Base-by-base conservation (phyloP, 2,113 vertebrate species). In the Triplophysa rosa region DNA sequence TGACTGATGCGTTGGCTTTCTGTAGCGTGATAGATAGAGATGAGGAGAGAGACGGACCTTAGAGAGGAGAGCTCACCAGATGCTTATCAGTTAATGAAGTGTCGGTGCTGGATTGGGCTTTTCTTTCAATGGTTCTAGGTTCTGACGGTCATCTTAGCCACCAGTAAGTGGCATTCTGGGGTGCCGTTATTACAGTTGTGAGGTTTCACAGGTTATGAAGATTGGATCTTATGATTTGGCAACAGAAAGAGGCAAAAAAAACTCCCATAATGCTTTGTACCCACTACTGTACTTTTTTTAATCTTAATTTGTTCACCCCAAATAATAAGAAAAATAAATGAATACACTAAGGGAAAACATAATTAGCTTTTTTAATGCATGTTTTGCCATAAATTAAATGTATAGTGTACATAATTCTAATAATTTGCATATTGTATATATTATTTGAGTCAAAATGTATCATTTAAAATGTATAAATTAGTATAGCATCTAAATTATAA, bases 51-150 rank as follows among this genome's bases (percentile, higher is more conserved):
- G 79, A 79, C 82, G 84, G 84, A 85, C 79, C 84, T 75, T 86
- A 83, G 79, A 72, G 73, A 76, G 83, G 77, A 87, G 76, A 80
- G 70, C 70, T 81, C 16, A 67, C 58, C 79, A 91, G 90, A 92
- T 93, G 84, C 85, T 72, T 93, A 92, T 93, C 91, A 92, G 86
- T 90, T 92, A 92, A 93, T 93, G 89, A 91, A 91, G 88, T 92
- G 87, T 90, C 82, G 24, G 45, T 80, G 70, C 62, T 40, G 62
- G 47, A 42, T 29, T 69, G 9, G 42, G 61, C 73, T 78, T 81
- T 84, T 68, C 75, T 81, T 63, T 72, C 29, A 45, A 65, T 82
- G 85, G 71, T 70, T 79, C 82, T 86, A 2, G 42, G 83, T 37
- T 37, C 7, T 7, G 33, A 88, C 80, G 82, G 83, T 68, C 80